Percentiles rank a stretch among this genome's conserved stretches.
phyloP scores from a whole-genome alignment of 35 echinoderm and acorn worm species.

The Heliocidaris erythrogramma region DNA sequence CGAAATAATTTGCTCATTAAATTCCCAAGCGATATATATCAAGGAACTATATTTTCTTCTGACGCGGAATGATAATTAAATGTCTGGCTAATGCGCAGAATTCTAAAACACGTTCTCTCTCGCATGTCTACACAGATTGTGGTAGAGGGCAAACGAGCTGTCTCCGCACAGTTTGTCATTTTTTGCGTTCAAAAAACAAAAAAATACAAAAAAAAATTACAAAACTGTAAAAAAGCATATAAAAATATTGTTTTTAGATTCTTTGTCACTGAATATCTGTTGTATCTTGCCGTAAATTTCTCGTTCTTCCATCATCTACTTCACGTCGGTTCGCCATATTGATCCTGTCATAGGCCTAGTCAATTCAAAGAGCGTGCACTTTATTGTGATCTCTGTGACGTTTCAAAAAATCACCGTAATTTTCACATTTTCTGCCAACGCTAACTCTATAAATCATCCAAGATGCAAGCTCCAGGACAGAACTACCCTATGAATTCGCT shows the following conservation, averaged over 20 bases:
- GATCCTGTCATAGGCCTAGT: not conserved
- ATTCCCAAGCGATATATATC: not conserved
- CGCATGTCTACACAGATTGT: conserved; percentile 32
- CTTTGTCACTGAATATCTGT: not conserved
- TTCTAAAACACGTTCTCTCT: not conserved
- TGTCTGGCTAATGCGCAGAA: not conserved
- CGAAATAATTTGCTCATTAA: too few relatives aligned
- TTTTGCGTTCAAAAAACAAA: conserved; percentile 39
- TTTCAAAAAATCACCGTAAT: not conserved
- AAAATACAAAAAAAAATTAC: conserved; percentile 45
- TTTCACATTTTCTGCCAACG: not conserved
- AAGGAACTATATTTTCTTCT: not conserved
- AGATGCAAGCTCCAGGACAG: conserved; percentile 54
- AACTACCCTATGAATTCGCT: conserved; percentile 89
- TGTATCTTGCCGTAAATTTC: conserved; percentile 27
- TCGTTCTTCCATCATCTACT: conserved; percentile 19
- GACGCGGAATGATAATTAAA: conserved; percentile 15
- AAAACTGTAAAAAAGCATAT: not conserved
- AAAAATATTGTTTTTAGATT: conserved; percentile 25
- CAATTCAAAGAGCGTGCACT: not conserved
- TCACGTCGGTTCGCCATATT: conserved; percentile 31
- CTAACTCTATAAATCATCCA: not conserved
- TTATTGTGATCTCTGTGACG: not conserved
- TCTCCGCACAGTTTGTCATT: conserved; percentile 28
- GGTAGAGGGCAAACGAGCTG: conserved; percentile 10